Conservation (phyloP, 2,888 invertebrate genomes). For the Drosophila melanosoma region DNA sequence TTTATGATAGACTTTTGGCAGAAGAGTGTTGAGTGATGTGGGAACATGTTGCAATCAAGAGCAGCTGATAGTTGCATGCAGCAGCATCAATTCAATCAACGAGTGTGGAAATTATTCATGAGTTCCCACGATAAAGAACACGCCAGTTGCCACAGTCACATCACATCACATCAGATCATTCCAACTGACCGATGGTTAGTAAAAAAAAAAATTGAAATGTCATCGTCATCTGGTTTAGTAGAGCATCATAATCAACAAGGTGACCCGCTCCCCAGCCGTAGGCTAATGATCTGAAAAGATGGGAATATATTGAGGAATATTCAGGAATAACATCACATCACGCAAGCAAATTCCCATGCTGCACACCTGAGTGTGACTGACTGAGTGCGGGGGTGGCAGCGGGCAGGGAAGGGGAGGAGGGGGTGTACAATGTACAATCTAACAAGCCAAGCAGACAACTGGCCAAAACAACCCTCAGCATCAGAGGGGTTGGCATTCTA, state of each 20-base stretch:
- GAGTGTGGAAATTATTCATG: conserved; percentile 57
- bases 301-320: neutral
- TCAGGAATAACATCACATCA: conserved; percentile 70
- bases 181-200: conserved; percentile 37
- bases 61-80: conserved; percentile 34
- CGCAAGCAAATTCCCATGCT: conserved; percentile 82
- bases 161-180: conserved; percentile 30
- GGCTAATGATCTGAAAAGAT: conserved; percentile 58
- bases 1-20: neutral
- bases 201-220: conserved; percentile 66
- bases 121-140: conserved; percentile 72
- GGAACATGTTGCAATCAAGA: conserved; percentile 11
- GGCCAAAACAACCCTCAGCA: conserved; percentile 18
- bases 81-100: conserved; percentile 43
- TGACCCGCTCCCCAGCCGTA: neutral
- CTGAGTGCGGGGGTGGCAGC: conserved; percentile 33
- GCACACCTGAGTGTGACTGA: conserved; percentile 52
- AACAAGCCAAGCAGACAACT: conserved; percentile 13
- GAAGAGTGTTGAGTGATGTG: conserved; percentile 16
- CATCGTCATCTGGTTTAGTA: conserved; percentile 83
- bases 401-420: conserved; percentile 34
- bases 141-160: conserved; percentile 1
- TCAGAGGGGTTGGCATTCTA: conserved; percentile 70
- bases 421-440: conserved; percentile 40
- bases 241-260: conserved; percentile 62